Conservation (phyloP, 2,888 invertebrate genomes). For the Rhagonycha fulva region DNA sequence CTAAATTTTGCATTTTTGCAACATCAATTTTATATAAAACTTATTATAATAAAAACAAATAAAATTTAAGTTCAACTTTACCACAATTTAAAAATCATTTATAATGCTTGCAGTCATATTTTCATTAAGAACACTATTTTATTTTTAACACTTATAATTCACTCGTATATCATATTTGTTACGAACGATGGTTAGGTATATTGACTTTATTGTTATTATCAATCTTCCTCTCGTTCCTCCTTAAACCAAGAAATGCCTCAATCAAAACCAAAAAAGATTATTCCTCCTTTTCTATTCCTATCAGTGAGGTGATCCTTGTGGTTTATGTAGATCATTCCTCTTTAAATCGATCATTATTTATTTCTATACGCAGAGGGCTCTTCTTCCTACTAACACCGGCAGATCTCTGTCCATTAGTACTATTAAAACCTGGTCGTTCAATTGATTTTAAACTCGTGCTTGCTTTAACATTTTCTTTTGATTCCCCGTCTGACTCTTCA, state of each 20-base stretch:
- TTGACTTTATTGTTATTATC: neutral
- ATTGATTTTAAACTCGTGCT: neutral
- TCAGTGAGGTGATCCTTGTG: neutral
- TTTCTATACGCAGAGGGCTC: slow-evolving; percentile 50
- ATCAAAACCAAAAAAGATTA: neutral
- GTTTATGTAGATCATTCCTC: slow-evolving; percentile 15
- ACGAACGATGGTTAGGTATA: neutral
- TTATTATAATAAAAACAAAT: neutral
- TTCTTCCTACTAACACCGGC: slow-evolving; percentile 37
- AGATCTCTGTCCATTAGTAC: slow-evolving; percentile 24
- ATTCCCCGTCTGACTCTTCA: slow-evolving; percentile 29
- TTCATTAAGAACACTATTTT: neutral
- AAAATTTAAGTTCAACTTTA: neutral
- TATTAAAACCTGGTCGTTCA: slow-evolving; percentile 43
- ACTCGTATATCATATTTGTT: neutral
- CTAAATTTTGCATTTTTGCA: neutral
- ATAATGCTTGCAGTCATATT: neutral
- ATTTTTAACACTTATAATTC: neutral
- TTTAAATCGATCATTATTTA: slow-evolving; percentile 47
- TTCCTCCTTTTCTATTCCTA: neutral
- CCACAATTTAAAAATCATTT: neutral
- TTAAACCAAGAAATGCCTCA: neutral
- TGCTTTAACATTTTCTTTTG: slow-evolving; percentile 13
- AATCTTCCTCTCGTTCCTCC: neutral
- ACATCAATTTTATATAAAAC: neutral